Conservation (phyloP, 2,113 vertebrate genomes). For the Enhydra lutris region DNA sequence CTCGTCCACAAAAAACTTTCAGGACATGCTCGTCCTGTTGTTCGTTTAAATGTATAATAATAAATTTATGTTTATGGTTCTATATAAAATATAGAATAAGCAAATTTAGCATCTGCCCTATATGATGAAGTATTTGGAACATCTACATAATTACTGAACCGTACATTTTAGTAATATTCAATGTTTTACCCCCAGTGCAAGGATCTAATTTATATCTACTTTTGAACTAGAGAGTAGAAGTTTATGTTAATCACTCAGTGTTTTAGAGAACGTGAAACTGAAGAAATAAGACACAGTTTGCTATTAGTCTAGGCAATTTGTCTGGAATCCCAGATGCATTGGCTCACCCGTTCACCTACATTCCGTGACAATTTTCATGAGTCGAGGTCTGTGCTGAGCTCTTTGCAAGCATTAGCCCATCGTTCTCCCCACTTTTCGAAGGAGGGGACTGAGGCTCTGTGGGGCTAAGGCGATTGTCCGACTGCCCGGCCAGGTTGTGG, state of each 20-base stretch:
- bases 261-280: neutral
- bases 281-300: neutral
- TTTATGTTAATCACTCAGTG: neutral
- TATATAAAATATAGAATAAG: neutral
- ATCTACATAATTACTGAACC: neutral
- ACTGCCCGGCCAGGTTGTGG: neutral
- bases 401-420: neutral
- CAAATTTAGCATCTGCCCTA: neutral
- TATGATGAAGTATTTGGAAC: neutral
- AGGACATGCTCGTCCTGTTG: conserved; percentile 1
- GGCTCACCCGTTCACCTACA: neutral
- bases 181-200: conserved; percentile 40
- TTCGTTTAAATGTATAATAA: conserved; percentile 45
- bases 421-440: neutral
- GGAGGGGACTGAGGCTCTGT: neutral
- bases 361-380: neutral
- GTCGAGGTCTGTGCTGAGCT: neutral
- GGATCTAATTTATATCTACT: conserved; percentile 17
- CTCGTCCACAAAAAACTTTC: conserved; percentile 14
- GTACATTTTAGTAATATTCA: neutral
- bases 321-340: neutral
- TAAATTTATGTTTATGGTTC: neutral
- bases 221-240: neutral
- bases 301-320: neutral
- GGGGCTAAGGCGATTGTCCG: neutral